Base-by-base conservation (phyloP, 2,113 vertebrate genomes). In the Ceyx melanurus region DNA sequence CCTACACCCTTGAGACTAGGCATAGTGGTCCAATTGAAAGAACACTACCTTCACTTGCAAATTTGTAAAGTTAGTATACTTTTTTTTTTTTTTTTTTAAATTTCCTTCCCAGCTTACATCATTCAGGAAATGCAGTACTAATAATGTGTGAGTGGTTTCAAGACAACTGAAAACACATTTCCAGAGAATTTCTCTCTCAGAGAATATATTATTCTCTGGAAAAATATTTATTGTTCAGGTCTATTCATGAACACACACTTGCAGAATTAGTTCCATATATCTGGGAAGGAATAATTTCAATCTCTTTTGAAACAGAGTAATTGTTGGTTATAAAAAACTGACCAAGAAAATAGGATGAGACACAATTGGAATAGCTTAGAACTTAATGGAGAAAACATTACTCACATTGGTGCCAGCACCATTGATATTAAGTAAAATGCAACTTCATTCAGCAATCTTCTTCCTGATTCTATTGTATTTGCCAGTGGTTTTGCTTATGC, bases 241-340 rank as follows among this genome's bases (percentile, higher is more conserved):
- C 72, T 82, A 88, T 94, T 92, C 88, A 82, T 82, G 74, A 92
- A 48, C 31, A 82, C 46, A 81, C 62, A 77, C 37, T 89, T 86
- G 85, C 23, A 81, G 87, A 92, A 95, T 95, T 95, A 88, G 61
- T 93, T 91, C 85, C 95, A 89, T 93, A 73, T 77, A 94, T 89
- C 72, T 86, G 51, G 19, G 72, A 64, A 81, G 35, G 26, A 91
- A 83, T 56, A 3, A 60, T 82, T 91, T 81, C 40, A 92, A 43
- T 73, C 26, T n/a, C 51, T 93, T 94, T 85, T 0, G 0, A 90
- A 95, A 89, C 13, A 74, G 25, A 53, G 72, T n/a, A 82, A 86
- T 73, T 85, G 84, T 74, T 95, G 33, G 29, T 70, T 77, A 50
- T 60, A 60, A 88, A 87, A 94, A 82, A 29, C 3, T 48, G 67